phyloP scores from a whole-genome alignment of 2,113 vertebrate species.

The Neotoma lepida region DNA sequence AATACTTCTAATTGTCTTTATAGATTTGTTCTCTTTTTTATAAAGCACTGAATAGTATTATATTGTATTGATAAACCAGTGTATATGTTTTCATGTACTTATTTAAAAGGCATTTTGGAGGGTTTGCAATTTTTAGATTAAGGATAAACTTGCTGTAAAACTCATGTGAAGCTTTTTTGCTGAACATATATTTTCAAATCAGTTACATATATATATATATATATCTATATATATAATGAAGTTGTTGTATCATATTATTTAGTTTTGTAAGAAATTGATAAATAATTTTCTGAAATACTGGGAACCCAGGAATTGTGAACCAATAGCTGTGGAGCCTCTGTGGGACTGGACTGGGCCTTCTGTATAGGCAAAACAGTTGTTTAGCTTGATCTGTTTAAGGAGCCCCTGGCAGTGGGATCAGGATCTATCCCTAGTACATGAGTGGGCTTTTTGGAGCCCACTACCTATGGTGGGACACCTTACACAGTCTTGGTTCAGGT shows the following conservation, averaged over 20 bases:
- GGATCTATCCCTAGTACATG: no score
- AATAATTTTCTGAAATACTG: neutral
- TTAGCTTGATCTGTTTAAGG: no score
- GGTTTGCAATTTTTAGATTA: neutral
- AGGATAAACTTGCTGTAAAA: neutral
- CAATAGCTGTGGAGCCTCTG: no score
- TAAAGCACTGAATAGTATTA: neutral
- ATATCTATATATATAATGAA: neutral
- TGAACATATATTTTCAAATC: neutral
- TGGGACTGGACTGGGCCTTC: no score
- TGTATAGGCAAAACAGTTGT: no score
- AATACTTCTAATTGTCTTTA: neutral
- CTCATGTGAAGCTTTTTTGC: neutral
- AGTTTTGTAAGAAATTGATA: neutral
- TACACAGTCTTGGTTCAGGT: no score
- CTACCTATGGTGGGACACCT: no score
- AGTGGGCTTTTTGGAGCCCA: no score
- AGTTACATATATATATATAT: neutral
- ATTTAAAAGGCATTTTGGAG: neutral
- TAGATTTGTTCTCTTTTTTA: neutral
- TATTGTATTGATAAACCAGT: neutral
- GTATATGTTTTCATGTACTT: neutral
- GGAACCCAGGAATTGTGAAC: no score
- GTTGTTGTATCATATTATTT: neutral
- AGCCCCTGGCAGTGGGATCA: no score